Percentiles rank a stretch among this genome's conserved stretches.
Evolutionary conservation across 2,797 vertebrate species (phyloP).

Genomic region (Oreochromis mossambicus): DNA sequence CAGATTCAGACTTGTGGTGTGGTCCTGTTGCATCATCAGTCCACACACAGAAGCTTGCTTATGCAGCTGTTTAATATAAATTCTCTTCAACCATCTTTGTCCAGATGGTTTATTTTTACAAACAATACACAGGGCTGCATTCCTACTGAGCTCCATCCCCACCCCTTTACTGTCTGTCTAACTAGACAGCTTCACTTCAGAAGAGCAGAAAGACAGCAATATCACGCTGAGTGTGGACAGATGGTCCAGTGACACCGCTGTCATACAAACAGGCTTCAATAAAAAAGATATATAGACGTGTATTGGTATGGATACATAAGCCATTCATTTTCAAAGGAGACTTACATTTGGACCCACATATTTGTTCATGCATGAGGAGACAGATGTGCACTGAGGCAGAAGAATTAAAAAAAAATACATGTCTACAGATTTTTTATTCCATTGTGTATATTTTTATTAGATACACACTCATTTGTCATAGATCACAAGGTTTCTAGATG

Average conservation of each 20-base stretch:
- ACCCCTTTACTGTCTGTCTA: conserved; percentile 73
- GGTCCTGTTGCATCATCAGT: conserved; percentile 82
- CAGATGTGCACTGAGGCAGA: conserved; percentile 43
- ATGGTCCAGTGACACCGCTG: conserved; percentile 83
- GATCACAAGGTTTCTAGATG: conserved; percentile 82
- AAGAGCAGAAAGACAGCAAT: conserved; percentile 55
- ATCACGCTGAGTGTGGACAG: conserved; percentile 79
- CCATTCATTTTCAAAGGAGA: conserved; percentile 55
- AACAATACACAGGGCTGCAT: conserved; percentile 93
- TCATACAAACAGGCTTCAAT: conserved; percentile 77
- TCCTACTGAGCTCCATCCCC: conserved; percentile 77
- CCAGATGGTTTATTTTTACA: conserved; percentile 98
- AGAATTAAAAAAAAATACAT: conserved; percentile 11
- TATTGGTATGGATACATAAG: conserved; percentile 74
- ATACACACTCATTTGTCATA: conserved; percentile 78
- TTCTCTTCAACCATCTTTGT: conserved; percentile 91
- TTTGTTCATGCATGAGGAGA: conserved; percentile 44
- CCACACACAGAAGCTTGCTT: conserved; percentile 89
- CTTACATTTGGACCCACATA: not conserved
- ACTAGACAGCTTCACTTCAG: conserved; percentile 66
- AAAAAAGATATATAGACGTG: conserved; percentile 74
- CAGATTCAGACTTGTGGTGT: conserved; percentile 76
- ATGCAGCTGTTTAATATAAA: conserved; percentile 98
- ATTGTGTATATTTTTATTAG: conserved; percentile 69
- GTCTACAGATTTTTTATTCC: conserved; percentile 61